A percentile compares a stretch with the other conserved stretches of the same genome.
phyloP scores from a whole-genome alignment of 1,140 invertebrate genomes.

The Cataglyphis hispanica region DNA sequence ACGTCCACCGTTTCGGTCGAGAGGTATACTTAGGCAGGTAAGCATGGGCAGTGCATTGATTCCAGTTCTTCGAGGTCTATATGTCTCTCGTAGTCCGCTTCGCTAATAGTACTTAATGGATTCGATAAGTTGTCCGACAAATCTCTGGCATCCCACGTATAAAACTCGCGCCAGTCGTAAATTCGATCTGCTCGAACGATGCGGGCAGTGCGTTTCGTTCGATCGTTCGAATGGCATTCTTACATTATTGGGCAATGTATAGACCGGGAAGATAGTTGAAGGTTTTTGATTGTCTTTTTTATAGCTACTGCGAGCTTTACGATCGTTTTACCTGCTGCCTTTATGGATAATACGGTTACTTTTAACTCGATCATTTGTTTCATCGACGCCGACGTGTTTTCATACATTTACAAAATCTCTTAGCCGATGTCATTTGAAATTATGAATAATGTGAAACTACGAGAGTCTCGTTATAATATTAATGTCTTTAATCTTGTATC shows the following conservation, averaged over 20 bases:
- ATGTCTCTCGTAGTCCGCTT: neutral
- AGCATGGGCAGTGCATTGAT: conserved; percentile 11
- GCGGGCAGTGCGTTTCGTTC: neutral
- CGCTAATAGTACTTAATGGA: conserved; percentile 79
- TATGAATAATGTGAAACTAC: conserved; percentile 3
- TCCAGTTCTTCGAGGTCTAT: neutral
- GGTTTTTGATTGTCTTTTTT: conserved; percentile 36
- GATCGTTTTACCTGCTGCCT: conserved; percentile 10
- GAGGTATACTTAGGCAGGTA: conserved; percentile 51
- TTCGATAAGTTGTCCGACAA: conserved; percentile 79
- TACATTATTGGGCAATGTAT: conserved; percentile 9
- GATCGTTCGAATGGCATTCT: neutral
- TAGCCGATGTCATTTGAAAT: neutral
- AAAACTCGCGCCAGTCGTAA: conserved; percentile 66
- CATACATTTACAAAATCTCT: neutral
- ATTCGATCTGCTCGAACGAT: conserved; percentile 48
- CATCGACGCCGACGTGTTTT: neutral
- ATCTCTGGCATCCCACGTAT: conserved; percentile 63
- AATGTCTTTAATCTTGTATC: neutral
- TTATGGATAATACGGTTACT: conserved; percentile 47
- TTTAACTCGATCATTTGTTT: conserved; percentile 28
- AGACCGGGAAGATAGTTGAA: neutral
- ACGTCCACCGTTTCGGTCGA: conserved; percentile 55
- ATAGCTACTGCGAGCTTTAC: conserved; percentile 42
- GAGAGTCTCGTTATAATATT: neutral